Base-by-base conservation (phyloP, 1,140 invertebrate species). In the Saxidomus purpurata region DNA sequence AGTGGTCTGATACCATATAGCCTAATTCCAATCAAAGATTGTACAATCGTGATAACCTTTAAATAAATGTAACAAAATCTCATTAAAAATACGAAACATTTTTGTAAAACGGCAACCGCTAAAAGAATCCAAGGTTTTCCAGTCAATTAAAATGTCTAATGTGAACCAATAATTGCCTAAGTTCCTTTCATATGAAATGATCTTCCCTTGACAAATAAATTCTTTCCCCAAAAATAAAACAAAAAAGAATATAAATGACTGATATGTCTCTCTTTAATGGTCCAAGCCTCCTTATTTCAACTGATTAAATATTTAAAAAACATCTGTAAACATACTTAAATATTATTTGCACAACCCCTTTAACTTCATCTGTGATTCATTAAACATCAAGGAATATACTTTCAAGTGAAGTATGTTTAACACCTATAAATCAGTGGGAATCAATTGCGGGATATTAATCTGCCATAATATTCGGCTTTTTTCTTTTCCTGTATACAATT, bases 1-100 rank as follows among this genome's bases (percentile, higher is more conserved):
- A 28, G 59, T 63, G 59, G 25, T 19, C 28, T 63, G 25, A 63
- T 63, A 63, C 59, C 59, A 9, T 1, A 63, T 11, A 63, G 8
- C 59, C 59, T 28, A 9, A 28, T 8, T 11, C 3, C 59, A 40
- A 71, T 71, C 36, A 71, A 36, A 71, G 67, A 71, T 36, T 34
- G 38, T 4, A 71, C 34, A 71, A 15, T 38, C 15, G 4, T 38
- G 9, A 28, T 71, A 71, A 71, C 38, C 25, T 28, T 71, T 71
- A 71, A 71, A 71, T 71, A 71, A 71, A 71, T 71, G 59, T 63
- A 71, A 71, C 67, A 71, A 71, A 71, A 71, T 38, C 34, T 8
- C 15, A 15, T 38, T 38, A 4, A 28, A 63, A 28, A 63, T 11
- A 8, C 19, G 15, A 43, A 4, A 43, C 15, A 8, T 43, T 43